A percentile compares a stretch with the other conserved stretches of the same genome.
phyloP scores from a whole-genome alignment of 2,797 vertebrate species.

The Mareca penelope region DNA sequence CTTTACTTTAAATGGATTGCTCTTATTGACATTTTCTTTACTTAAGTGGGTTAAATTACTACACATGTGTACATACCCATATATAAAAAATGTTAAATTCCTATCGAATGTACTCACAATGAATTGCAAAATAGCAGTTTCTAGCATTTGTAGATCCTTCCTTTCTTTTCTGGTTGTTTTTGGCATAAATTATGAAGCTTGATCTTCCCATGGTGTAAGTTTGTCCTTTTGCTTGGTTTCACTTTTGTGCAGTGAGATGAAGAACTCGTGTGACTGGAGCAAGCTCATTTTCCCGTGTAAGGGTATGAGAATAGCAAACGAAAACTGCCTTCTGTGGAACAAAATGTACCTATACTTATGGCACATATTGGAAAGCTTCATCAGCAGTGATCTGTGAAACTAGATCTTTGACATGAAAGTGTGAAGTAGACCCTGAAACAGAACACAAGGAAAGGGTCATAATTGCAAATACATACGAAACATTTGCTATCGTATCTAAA shows the following conservation, averaged over 20 bases:
- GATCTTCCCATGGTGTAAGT: slow-evolving; percentile 10
- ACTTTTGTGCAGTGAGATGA: slow-evolving; percentile 5
- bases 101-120: neutral
- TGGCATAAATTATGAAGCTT: neutral
- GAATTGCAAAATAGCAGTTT: slow-evolving; percentile 11
- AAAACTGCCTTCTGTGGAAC: slow-evolving; percentile 47
- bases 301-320: neutral
- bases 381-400: slow-evolving; percentile 34
- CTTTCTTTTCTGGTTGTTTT: neutral
- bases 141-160: neutral
- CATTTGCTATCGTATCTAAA: neutral
- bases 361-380: slow-evolving; percentile 36
- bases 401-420: neutral
- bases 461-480: neutral
- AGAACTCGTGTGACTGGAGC: neutral
- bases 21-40: neutral
- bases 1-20: neutral
- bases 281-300: slow-evolving; percentile 29
- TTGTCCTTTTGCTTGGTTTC: slow-evolving; percentile 16
- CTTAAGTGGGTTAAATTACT: neutral
- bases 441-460: neutral
- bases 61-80: neutral
- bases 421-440: neutral
- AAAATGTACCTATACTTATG: slow-evolving; percentile 44
- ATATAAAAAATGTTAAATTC: neutral